phyloP scores from a whole-genome alignment of 2,888 invertebrate species.

The Aquatica leii region DNA sequence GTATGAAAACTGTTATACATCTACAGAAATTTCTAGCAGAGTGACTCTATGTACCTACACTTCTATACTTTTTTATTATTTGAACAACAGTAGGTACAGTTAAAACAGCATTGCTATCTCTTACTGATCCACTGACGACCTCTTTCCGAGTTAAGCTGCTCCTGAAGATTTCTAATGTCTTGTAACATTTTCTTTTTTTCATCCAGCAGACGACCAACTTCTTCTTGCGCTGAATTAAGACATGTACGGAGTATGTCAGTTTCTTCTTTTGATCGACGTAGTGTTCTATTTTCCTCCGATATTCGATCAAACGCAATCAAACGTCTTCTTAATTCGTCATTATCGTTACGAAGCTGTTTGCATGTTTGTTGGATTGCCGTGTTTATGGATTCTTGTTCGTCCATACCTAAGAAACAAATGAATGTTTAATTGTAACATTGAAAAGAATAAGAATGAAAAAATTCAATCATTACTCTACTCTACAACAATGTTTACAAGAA shows the following conservation, averaged over 20 bases:
- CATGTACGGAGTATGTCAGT: conserved; percentile 67
- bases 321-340: conserved; percentile 70
- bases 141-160: conserved; percentile 55
- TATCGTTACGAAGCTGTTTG: conserved; percentile 67
- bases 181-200: conserved; percentile 80
- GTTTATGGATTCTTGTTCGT: conserved; percentile 46
- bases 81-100: conserved; percentile 72
- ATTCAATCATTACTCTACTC: too few relatives aligned
- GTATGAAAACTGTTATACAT: background rate
- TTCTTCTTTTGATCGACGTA: conserved; percentile 65
- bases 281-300: conserved; percentile 67
- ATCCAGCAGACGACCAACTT: conserved; percentile 73
- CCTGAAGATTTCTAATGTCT: conserved; percentile 73
- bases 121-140: conserved; percentile 64
- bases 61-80: conserved; percentile 49
- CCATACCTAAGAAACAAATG: background rate
- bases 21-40: background rate
- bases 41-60: conserved; percentile 21
- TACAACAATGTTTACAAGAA: too few relatives aligned
- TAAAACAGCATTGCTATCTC: conserved; percentile 77
- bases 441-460: too few relatives aligned
- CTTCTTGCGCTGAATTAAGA: conserved; percentile 76
- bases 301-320: conserved; percentile 67
- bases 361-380: conserved; percentile 58
- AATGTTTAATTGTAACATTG: background rate